Percentiles rank a stretch among this genome's conserved stretches.
phyloP scores from a whole-genome alignment of 2,888 invertebrate species.

The Scaptomyza parva region DNA sequence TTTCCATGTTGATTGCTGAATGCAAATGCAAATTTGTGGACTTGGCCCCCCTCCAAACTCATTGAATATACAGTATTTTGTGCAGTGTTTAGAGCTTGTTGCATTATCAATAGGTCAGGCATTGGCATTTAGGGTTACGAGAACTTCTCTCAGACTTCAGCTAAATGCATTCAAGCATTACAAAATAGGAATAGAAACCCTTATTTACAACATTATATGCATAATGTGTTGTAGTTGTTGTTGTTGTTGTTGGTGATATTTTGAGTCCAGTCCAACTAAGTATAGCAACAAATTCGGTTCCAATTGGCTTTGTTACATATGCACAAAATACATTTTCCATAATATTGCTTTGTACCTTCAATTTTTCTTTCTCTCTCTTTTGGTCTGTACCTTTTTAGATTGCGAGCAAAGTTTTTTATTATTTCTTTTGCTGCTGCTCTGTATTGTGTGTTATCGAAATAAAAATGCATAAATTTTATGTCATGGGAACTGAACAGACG shows the following conservation, averaged over 20 bases:
- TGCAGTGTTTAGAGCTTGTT: slow-evolving; percentile 33
- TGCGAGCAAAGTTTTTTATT: slow-evolving; percentile 2
- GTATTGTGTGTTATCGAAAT: slow-evolving; percentile 43
- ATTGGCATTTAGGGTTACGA: slow-evolving; percentile 14
- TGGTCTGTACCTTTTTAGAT: slow-evolving; percentile 9
- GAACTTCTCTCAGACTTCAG: neutral
- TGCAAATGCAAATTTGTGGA: slow-evolving; percentile 68
- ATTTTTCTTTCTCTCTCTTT: neutral
- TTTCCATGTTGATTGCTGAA: slow-evolving; percentile 71
- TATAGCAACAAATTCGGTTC: slow-evolving; percentile 36
- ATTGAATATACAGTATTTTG: slow-evolving; percentile 46
- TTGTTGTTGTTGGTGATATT: slow-evolving; percentile 22
- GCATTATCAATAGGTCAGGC: slow-evolving; percentile 41
- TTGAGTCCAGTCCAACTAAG: slow-evolving; percentile 29
- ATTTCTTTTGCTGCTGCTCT: neutral
- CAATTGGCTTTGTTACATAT: slow-evolving; percentile 65
- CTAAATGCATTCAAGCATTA: slow-evolving; percentile 37
- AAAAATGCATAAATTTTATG: slow-evolving; percentile 72
- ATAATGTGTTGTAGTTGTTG: slow-evolving; percentile 7
- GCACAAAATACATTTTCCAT: slow-evolving; percentile 55
- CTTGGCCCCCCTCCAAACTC: slow-evolving; percentile 12
- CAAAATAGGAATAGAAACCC: slow-evolving; percentile 16
- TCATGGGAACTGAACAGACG: slow-evolving; percentile 73
- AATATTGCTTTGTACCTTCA: slow-evolving; percentile 56
- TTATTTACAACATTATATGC: slow-evolving; percentile 11